Percentiles rank a stretch among this genome's conserved stretches.
Conservation (phyloP, 1,140 invertebrate genomes). For the Papilio machaon region DNA sequence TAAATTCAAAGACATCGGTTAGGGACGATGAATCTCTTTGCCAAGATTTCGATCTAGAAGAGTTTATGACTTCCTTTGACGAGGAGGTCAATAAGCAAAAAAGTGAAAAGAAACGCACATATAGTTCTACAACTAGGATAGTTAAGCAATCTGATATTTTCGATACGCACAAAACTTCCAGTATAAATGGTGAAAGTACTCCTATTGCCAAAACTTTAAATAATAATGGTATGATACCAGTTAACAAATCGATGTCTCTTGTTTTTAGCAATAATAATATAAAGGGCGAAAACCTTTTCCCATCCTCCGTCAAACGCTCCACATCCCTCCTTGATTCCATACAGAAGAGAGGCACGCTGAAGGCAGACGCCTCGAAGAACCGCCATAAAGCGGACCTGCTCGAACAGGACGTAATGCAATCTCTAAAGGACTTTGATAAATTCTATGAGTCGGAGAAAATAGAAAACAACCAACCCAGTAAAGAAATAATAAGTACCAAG, state of each 20-base stretch:
- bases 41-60: slow-evolving; percentile 80
- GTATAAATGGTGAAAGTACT: slow-evolving; percentile 65
- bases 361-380: slow-evolving; percentile 60
- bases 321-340: slow-evolving; percentile 79
- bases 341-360: slow-evolving; percentile 68
- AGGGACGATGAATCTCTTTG: slow-evolving; percentile 80
- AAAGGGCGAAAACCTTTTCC: slow-evolving; percentile 74
- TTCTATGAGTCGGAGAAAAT: slow-evolving; percentile 73
- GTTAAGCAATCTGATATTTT: slow-evolving; percentile 66
- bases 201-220: slow-evolving; percentile 58
- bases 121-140: slow-evolving; percentile 76
- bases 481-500: slow-evolving; percentile 54
- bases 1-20: slow-evolving; percentile 75
- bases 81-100: slow-evolving; percentile 77
- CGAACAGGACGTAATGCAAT: slow-evolving; percentile 80
- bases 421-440: slow-evolving; percentile 80
- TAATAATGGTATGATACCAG: slow-evolving; percentile 73
- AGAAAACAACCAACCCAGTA: slow-evolving; percentile 57
- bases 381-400: slow-evolving; percentile 74
- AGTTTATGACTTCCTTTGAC: slow-evolving; percentile 80
- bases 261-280: slow-evolving; percentile 81
- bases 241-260: slow-evolving; percentile 81
- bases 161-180: slow-evolving; percentile 60
- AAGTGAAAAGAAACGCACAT: slow-evolving; percentile 69
- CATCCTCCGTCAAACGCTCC: slow-evolving; percentile 78